Base-by-base conservation (phyloP, 1,140 invertebrate species). In the Zaprionus tsacasi region DNA sequence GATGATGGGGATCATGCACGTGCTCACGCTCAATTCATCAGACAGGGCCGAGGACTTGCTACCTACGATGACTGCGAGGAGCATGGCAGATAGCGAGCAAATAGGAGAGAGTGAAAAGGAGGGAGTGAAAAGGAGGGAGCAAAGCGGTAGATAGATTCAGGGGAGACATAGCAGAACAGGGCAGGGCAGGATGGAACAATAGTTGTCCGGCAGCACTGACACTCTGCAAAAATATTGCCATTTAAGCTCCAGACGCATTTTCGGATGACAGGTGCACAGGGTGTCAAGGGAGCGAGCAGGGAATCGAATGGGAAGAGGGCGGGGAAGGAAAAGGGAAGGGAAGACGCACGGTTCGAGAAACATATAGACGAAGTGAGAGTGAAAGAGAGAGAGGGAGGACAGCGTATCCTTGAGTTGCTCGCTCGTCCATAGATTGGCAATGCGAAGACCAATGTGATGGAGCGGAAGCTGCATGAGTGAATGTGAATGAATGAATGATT, bases 21-120 rank as follows among this genome's bases (percentile, higher is more conserved):
- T 87, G 83, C 83, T 80, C 74, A 80, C 83, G 83, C 83, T 87
- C 83, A 88, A 87, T 87, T 88, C 83, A 87, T 87, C 83, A 87
- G 83, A 54, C 78, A 70, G 68, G 38, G 38, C 38, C 27, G 27
- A 30, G 71, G 21, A 21, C 21, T 21, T 54, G 60, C 71, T 76
- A 88, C 83, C 82, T 88, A 87, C 76, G 72, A 70, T 45, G 55
- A 17, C 45, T 12, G 55, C 13, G 33, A 27, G 36, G 21, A 21
- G 21, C 21, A 21, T 21, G 21, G 21, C 21, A 21, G 21, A 21
- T 21, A 8, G 55, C 13, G 40, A 27, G 17, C n/a, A 30, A 25
- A 38, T 11, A 6, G 5, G 59, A 40, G 25, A 43, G 33, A 60
- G 21, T 30, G 57, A 45, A n/a, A n/a, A 6, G 5, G 59, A 40